Conservation (phyloP, 2,113 vertebrate genomes). For the Aegotheles bennettii region DNA sequence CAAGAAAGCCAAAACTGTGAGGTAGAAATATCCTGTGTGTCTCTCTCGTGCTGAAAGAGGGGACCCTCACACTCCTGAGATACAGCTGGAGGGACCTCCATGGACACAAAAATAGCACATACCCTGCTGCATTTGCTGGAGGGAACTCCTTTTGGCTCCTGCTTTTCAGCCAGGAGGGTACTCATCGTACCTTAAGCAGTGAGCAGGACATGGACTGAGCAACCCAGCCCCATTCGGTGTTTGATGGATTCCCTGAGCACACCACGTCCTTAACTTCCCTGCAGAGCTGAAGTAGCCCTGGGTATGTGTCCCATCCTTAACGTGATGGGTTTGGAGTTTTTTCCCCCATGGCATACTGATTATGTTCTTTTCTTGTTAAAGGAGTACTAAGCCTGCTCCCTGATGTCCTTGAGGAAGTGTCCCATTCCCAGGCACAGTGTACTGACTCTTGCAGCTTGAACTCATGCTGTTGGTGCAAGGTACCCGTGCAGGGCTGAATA, state of each 20-base stretch:
- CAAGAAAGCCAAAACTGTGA: conserved; percentile 19
- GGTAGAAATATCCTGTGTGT: background rate
- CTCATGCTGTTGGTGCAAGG: background rate
- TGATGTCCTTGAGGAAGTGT: background rate
- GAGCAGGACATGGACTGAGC: background rate
- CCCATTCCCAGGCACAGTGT: background rate
- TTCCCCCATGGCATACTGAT: background rate
- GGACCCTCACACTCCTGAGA: background rate
- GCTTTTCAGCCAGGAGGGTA: background rate
- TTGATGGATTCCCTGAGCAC: background rate
- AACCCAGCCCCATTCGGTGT: background rate
- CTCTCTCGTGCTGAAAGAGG: background rate
- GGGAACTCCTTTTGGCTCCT: conserved; percentile 15
- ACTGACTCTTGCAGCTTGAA: background rate
- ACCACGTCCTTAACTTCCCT: background rate
- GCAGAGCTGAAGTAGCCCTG: background rate
- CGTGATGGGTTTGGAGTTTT: background rate
- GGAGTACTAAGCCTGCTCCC: background rate
- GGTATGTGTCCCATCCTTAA: background rate
- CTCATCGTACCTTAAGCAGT: accelerated
- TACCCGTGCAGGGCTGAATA: background rate
- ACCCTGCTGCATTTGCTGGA: background rate
- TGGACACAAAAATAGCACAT: background rate
- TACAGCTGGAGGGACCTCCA: background rate
- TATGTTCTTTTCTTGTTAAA: background rate